Base-by-base conservation (phyloP, 2,888 invertebrate species). In the Torymus aiolomorphi region DNA sequence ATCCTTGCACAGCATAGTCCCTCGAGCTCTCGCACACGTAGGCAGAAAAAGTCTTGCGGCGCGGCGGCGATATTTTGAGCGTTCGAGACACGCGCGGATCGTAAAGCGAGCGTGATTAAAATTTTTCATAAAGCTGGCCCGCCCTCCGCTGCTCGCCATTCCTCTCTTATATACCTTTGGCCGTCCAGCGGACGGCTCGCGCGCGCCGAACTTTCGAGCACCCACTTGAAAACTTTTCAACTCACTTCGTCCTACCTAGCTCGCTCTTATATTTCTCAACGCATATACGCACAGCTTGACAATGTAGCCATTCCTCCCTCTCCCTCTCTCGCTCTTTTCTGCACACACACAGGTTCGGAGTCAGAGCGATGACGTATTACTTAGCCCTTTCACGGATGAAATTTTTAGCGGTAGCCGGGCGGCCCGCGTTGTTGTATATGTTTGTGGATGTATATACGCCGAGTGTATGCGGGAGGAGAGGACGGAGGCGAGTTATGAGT, bases 171-270 rank as follows among this genome's bases (percentile, higher is more conserved):
- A 52, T 31, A 69, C 56, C 11, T 76, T 20, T 16, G 20, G 14
- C 59, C 56, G 56, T 66, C 42, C 42, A 31, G 66, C 66, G 49
- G 62, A 49, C 42, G 49, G 57, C n/a, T 11, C 13, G 10, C 8
- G 20, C 14, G 57, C 59, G 42, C 42, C 66, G 67, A 82, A 83
- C 72, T 85, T 86, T 84, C 80, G 71, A 86, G 85, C 81, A 85
- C 78, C 79, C 76, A 84, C 84, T 88, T 84, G 83, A 84, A 80
- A 85, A 86, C 77, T 86, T 86, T 84, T 82, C 83, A 84, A 82
- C 80, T 83, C 74, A 67, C 73, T 82, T 80, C 67, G 69, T 80
- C 62, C 67, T 65, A 71, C 71, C 63, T 56, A 63, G 11, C 3
- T 24, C 65, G n/a, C 67, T 14, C n/a, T 49, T 56, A 8, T 42